Conservation (phyloP, 2,797 vertebrate genomes). For the Chelon labrosus region DNA sequence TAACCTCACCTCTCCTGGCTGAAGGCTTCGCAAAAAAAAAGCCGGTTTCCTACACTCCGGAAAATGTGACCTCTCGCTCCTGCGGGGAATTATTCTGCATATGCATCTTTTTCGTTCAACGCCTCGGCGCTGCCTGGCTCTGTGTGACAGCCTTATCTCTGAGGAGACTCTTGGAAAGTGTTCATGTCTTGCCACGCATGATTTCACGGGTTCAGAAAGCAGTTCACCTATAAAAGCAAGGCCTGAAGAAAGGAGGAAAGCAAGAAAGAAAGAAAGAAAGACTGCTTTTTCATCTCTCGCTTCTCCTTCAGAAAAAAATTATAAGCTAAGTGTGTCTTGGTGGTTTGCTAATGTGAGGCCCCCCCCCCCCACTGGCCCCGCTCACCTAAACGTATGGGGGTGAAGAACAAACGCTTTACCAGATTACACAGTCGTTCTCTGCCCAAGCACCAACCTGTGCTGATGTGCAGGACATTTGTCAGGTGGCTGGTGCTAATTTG, state of each 20-base stretch:
- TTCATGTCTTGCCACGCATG: slow-evolving; percentile 68
- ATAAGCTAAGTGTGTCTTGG: slow-evolving; percentile 44
- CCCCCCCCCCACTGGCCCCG: slow-evolving; percentile 61
- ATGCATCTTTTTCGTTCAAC: slow-evolving; percentile 39
- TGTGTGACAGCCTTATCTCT: slow-evolving; percentile 62
- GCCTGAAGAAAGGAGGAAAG: neutral
- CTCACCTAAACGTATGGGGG: slow-evolving; percentile 62
- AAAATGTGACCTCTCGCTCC: slow-evolving; percentile 40
- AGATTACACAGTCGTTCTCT: slow-evolving; percentile 42
- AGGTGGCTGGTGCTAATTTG: slow-evolving; percentile 55
- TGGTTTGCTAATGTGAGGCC: slow-evolving; percentile 50
- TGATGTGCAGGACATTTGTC: slow-evolving; percentile 55
- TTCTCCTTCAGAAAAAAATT: neutral
- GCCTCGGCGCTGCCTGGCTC: slow-evolving; percentile 30
- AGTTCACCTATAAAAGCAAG: slow-evolving; percentile 36
- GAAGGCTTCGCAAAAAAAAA: slow-evolving; percentile 33
- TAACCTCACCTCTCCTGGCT: slow-evolving; percentile 58
- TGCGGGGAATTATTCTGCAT: slow-evolving; percentile 30
- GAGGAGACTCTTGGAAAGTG: slow-evolving; percentile 59
- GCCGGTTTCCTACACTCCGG: neutral
- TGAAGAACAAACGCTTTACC: slow-evolving; percentile 66
- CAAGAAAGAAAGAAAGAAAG: slow-evolving; percentile 26
- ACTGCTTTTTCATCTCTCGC: neutral
- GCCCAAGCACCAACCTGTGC: slow-evolving; percentile 44
- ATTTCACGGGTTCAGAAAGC: slow-evolving; percentile 70